Evolutionary conservation across 35 echinoderm and acorn worm species (phyloP), one percentile per base, ranked within the genome.

Genomic region (Hemicentrotus pulcherrimus): DNA sequence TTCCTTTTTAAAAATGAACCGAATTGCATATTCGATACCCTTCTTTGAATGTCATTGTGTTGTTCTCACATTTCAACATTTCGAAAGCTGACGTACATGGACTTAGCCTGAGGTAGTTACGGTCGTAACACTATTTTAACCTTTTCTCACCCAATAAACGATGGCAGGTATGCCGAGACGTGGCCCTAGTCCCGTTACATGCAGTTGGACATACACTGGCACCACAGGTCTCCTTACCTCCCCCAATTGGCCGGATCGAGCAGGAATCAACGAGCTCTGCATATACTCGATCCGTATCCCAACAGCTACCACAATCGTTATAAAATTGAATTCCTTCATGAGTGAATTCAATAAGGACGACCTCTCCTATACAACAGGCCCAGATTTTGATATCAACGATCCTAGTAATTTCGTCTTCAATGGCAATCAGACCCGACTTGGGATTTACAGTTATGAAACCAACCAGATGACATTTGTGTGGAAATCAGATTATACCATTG

Each of bases 401-500:
- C 35, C 35, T 41, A 32, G 5, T 16, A 16, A 48, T 31, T 5
- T 1, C 6, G 12, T 4, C 15, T 32, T 32, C 47, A 65, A 32
- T 11, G 41, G 92, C 46, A 94, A 50, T 28, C 24, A 46, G 11
- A 24, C 58, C 28, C 24, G 19, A 33, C 12, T 28, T 2, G 15
- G 92, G 4, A 24, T 32, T 2, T 61, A 13, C 45, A 94, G 28
- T 2, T 90, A 86, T 94, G 3, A 88, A 2, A 94, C 92, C 47
- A 96, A 96, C 86, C 95, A 96, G 50, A 3, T 96, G 32, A 94
- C 92, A 0, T 88, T 96, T 47, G 61, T 50, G 22, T 96, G 95
- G 95, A 31, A 88, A 32, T 33, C 95, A 28, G 95, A 96, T 59
- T 13, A 31, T n/a, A 94, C 94, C 24, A 88, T 96, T 13, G 10